Base-by-base conservation (phyloP, 2,797 vertebrate species). In the Phoeniculus purpureus region DNA sequence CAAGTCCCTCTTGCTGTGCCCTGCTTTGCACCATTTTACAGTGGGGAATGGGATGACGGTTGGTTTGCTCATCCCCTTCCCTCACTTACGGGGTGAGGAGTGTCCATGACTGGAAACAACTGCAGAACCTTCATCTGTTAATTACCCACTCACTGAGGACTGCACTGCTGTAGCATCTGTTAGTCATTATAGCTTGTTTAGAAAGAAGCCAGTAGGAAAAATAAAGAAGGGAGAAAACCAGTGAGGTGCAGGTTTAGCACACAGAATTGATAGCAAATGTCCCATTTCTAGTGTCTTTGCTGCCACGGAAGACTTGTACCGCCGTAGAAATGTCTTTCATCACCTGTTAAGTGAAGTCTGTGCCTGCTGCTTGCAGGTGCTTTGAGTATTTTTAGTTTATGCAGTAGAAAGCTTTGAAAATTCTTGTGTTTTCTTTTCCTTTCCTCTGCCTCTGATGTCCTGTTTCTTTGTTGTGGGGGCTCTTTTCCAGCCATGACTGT, bases 361-460 rank as follows among this genome's bases (percentile, higher is more conserved):
- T 77, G 78, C 94, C 81, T 86, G 89, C 74, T 71, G 58, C 78
- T 59, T 76, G 71, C 81, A 78, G 85, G 83, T 94, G 71, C 85
- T 90, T 92, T 95, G 91, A 92, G 88, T 94, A 74, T 80, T 86
- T 93, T 93, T 75, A 90, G 84, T 78, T 90, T 75, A 77, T 75
- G 79, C 56, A 16, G 22, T 65, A 61, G 78, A 82, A 82, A 67
- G 74, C 91, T 95, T 87, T 93, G 82, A 91, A 89, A 92, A 40
- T 65, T 81, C 62, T 75, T 82, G 29, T 15, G 1, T 83, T 81
- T 87, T 29, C 27, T 81, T 76, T 77, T 87, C 72, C 52, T 65
- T 83, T 71, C 19, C 32, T 65, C 37, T 50, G 40, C 71, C 27
- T 86, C 20, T 61, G 58, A 51, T 64, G 26, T 48, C 0, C 0